These are phyloP conservation scores for Perccottus glenii DNA, from an alignment of 2,113 vertebrate species.

Conservation along the genomic window DNA sequence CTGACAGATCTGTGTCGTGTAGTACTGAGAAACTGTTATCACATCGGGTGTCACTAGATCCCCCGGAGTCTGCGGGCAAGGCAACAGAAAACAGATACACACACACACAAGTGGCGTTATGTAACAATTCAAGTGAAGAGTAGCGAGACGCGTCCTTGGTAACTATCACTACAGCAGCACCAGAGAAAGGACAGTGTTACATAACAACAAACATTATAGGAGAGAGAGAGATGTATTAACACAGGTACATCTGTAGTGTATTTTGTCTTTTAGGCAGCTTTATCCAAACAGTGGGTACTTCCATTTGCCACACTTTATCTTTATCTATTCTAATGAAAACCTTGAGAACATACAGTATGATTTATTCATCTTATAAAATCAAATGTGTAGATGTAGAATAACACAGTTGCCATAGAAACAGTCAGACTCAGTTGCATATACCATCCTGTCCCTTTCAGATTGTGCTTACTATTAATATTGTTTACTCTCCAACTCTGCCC, in stretches of 20 bases:
- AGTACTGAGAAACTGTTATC: constrained; percentile 5
- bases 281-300: too few relatives aligned
- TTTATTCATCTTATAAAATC: too few relatives aligned
- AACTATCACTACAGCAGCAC: constrained; percentile 57
- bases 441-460: background rate
- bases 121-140: constrained; percentile 39
- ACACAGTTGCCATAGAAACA: too few relatives aligned
- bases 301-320: too few relatives aligned
- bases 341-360: too few relatives aligned
- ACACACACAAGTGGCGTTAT: constrained; percentile 32
- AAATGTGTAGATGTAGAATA: too few relatives aligned
- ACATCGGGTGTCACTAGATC: constrained; percentile 12
- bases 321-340: too few relatives aligned
- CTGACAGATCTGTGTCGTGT: background rate
- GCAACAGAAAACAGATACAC: background rate
- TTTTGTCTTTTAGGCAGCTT: too few relatives aligned
- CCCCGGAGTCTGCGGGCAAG: constrained; percentile 11
- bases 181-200: constrained; percentile 36
- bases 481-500: background rate
- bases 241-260: background rate
- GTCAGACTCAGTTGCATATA: background rate
- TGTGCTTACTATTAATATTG: too few relatives aligned
- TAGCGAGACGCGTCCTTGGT: constrained; percentile 53
- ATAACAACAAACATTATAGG: constrained; percentile 38
- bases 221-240: background rate